Conservation (phyloP, 2,113 vertebrate genomes). For the Ornithorhynchus anatinus region DNA sequence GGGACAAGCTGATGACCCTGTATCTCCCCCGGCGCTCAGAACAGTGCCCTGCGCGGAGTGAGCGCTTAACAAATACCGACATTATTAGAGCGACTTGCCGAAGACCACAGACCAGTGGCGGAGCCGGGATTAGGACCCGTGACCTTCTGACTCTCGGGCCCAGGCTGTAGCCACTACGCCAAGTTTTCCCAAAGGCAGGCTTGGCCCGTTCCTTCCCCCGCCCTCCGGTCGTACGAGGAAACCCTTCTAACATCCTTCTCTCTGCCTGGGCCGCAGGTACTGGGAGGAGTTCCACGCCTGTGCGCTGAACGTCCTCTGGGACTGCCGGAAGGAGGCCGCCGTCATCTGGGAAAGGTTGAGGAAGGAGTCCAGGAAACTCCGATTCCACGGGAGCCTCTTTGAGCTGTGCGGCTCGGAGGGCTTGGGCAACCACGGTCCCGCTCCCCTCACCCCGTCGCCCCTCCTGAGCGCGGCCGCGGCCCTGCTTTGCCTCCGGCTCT, state of each 20-base stretch:
- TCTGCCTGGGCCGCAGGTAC: conserved; percentile 57
- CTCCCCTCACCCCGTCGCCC: neutral
- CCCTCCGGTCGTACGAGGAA: neutral
- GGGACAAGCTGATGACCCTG: no score
- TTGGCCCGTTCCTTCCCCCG: neutral
- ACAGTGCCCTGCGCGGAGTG: no score
- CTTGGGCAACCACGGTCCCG: neutral
- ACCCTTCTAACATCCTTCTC: neutral
- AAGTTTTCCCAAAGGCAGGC: no score
- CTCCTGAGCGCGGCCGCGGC: conserved; percentile 34
- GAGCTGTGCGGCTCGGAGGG: conserved; percentile 71
- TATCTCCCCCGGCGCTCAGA: no score
- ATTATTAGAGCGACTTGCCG: no score
- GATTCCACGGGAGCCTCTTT: conserved; percentile 77
- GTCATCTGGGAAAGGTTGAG: conserved; percentile 75
- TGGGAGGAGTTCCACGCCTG: conserved; percentile 81
- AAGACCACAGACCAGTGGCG: no score
- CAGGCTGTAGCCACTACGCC: no score
- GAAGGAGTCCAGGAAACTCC: conserved; percentile 73
- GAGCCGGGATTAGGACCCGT: no score
- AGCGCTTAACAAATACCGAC: no score
- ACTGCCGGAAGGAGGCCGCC: conserved; percentile 75
- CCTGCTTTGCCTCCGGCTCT: conserved; percentile 36
- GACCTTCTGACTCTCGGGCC: no score
- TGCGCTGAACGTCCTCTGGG: conserved; percentile 62